Evolutionary conservation across 2,797 vertebrate species (phyloP).

Genomic region (Hypotaenidia okinawae): DNA sequence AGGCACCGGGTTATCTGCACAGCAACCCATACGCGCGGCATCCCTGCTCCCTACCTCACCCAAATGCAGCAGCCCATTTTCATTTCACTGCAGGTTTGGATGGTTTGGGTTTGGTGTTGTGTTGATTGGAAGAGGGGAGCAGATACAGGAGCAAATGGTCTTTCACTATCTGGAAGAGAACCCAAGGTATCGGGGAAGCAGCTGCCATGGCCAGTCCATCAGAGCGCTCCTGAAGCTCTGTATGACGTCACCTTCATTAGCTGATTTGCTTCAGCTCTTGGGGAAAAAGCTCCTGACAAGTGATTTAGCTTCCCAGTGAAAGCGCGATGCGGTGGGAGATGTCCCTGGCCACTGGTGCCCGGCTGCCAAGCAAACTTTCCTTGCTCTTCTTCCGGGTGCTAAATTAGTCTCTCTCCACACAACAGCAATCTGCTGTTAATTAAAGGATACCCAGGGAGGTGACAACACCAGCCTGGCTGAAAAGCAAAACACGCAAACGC

Average conservation of each 20-base stretch:
- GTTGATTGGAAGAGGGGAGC: background rate
- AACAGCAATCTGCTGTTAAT: background rate
- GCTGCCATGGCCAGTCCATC: background rate
- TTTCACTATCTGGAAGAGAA: background rate
- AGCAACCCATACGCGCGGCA: rapidly evolving
- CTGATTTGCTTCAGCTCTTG: background rate
- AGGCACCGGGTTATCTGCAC: background rate
- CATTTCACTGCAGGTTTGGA: too few relatives aligned
- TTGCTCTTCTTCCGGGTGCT: background rate
- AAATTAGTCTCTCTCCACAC: background rate
- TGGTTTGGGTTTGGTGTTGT: background rate
- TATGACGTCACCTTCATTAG: background rate
- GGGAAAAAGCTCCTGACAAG: background rate
- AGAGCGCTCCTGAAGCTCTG: background rate
- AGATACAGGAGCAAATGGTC: rapidly evolving
- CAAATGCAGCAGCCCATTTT: rapidly evolving
- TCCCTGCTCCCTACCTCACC: background rate
- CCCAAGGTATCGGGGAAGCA: background rate
- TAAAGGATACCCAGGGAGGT: background rate
- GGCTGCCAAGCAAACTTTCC: background rate
- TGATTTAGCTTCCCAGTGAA: background rate
- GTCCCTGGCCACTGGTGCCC: background rate
- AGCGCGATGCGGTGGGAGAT: background rate
- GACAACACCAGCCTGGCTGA: background rate
- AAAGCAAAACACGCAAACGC: rapidly evolving